Conservation (phyloP, 2,888 invertebrate species). For the Sarcophaga subvicina region DNA sequence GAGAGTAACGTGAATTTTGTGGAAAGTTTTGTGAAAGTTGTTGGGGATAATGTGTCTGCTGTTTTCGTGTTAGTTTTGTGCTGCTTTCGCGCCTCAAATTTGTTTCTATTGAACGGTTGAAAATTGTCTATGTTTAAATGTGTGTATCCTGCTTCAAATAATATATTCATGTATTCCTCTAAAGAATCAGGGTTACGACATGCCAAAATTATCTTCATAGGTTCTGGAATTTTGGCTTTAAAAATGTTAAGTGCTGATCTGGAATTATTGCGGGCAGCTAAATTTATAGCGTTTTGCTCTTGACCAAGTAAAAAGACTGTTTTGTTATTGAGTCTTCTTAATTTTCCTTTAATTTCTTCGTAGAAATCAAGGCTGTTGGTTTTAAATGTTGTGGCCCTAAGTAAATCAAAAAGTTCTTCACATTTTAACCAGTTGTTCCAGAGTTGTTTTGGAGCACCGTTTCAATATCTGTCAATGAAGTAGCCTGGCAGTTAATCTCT, state of each 20-base stretch:
- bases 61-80: too few species aligned
- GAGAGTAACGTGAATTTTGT: too few species aligned
- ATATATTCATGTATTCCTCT: constrained; percentile 8
- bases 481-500: too few species aligned
- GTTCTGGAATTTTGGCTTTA: too few species aligned
- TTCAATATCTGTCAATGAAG: too few species aligned
- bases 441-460: constrained; percentile 50
- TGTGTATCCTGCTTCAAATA: not conserved
- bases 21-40: too few species aligned
- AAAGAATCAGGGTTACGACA: constrained; percentile 4
- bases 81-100: not conserved
- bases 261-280: too few species aligned
- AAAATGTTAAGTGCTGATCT: too few species aligned
- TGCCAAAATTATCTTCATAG: too few species aligned
- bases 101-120: constrained; percentile 48
- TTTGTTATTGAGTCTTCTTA: constrained; percentile 59
- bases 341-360: constrained; percentile 56
- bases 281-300: not conserved
- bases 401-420: constrained; percentile 57
- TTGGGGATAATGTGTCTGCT: too few species aligned
- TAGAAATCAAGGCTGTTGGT: constrained; percentile 58
- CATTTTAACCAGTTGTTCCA: constrained; percentile 44
- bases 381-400: constrained; percentile 55
- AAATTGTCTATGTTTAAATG: too few species aligned
- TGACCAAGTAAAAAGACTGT: constrained; percentile 20